Evolutionary conservation across 2,113 vertebrate genomes (phyloP), one percentile per base, ranked within the genome.

Genomic region (Ascaphus truei): DNA sequence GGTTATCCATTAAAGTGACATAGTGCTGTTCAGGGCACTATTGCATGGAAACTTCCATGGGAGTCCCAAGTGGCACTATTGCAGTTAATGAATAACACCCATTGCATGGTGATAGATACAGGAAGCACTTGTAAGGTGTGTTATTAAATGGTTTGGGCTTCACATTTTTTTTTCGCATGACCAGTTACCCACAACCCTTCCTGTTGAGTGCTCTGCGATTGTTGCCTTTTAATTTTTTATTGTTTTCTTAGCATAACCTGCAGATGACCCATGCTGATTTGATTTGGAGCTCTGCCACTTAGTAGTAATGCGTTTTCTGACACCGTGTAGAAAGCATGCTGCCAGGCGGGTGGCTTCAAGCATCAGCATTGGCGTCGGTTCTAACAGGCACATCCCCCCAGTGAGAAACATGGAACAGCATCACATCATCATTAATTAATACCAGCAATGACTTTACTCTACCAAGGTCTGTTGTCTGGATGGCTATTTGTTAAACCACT

Each of bases 211-310:
- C 75, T 79, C 76, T 74, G 72, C 3, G 13, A 78, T 79, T 72
- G 73, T 75, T 83, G 57, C 64, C 73, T 80, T 83, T 87, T 81
- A 84, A 85, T 81, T 84, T 88, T 89, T 87, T 80, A 85, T 87
- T 84, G 73, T 84, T 87, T 78, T 80, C 68, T 86, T 90, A 85
- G 78, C 77, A 82, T 85, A 87, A 82, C 82, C 86, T 86, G 81
- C 83, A 81, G 80, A 51, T 89, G 89, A 89, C 85, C 87, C 81
- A 52, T 82, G 69, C 76, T 60, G 73, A 84, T 85, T 86, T 86
- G 75, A 81, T 83, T 81, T 77, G 72, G 76, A 83, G 67, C 45
- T 62, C 3, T 62, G 72, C 51, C 68, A 78, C 72, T 83, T 76
- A 75, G 47, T 62, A 73, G 74, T 75, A 76, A 76, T 84, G 79